Percentiles rank a stretch among this genome's conserved stretches.
Evolutionary conservation across 2,797 vertebrate genomes (phyloP).

Genomic region (Esox masquinongy): DNA sequence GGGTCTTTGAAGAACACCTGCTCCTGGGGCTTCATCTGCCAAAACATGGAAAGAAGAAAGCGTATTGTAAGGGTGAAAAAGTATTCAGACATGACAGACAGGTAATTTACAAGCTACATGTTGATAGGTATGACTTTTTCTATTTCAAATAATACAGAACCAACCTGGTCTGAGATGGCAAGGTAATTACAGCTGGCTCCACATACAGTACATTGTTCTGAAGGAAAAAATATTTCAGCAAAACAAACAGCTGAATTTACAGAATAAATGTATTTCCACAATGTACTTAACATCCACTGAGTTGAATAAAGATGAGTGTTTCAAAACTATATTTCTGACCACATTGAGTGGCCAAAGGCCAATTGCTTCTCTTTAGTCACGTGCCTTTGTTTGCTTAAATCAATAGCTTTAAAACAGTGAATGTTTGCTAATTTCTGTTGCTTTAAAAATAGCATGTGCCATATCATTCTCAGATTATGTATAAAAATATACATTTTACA

Average conservation of each 20-base stretch:
- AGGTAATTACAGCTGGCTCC: conserved; percentile 79
- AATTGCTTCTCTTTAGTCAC: too few species aligned
- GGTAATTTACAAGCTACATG: not conserved
- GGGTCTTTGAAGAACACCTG: conserved; percentile 85
- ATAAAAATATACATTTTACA: too few species aligned
- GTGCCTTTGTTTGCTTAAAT: too few species aligned
- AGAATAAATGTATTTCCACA: too few species aligned
- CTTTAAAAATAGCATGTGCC: too few species aligned
- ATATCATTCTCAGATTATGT: too few species aligned
- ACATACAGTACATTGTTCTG: conserved; percentile 84
- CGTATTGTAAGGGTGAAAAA: not conserved
- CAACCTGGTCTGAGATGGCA: conserved; percentile 81
- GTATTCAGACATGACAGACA: not conserved
- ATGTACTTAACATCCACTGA: too few species aligned
- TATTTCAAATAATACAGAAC: conserved; percentile 25
- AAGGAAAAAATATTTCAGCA: conserved; percentile 3
- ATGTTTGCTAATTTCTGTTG: too few species aligned
- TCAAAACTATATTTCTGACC: too few species aligned
- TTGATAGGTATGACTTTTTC: not conserved
- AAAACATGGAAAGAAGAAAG: not conserved
- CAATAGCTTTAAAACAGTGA: too few species aligned
- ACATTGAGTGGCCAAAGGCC: too few species aligned
- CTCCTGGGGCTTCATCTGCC: conserved; percentile 85
- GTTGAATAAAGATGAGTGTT: too few species aligned
- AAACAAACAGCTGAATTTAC: not conserved